These are phyloP conservation scores for Esox masquinongy DNA, from an alignment of 2,797 vertebrate species.

Conservation along the genomic window DNA sequence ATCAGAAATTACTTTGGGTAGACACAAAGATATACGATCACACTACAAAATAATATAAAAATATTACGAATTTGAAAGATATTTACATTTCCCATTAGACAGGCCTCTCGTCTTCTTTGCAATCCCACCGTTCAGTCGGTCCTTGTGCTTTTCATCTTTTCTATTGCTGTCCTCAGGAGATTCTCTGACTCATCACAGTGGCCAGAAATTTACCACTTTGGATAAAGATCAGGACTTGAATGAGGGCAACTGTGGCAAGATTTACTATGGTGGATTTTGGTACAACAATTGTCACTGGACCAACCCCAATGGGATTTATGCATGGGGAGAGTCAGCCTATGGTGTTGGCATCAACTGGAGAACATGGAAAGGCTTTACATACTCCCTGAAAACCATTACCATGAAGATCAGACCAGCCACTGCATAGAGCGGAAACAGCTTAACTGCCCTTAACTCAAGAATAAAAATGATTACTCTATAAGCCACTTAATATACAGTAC, in stretches of 20 bases:
- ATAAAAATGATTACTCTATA: too few relatives aligned
- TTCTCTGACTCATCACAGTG: slow-evolving; percentile 40
- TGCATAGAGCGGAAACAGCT: slow-evolving; percentile 4
- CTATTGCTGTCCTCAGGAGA: slow-evolving; percentile 45
- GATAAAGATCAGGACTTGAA: slow-evolving; percentile 52
- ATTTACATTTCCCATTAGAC: too few relatives aligned
- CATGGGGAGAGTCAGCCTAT: slow-evolving; percentile 38
- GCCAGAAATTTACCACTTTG: slow-evolving; percentile 48
- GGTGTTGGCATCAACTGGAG: slow-evolving; percentile 40
- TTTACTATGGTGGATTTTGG: slow-evolving; percentile 53
- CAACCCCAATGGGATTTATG: slow-evolving; percentile 60
- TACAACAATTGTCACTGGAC: slow-evolving; percentile 5
- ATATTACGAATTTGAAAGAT: too few relatives aligned
- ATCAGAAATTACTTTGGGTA: too few relatives aligned
- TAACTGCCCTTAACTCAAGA: not conserved
- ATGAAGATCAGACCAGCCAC: slow-evolving; percentile 59
- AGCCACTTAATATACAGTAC: too few relatives aligned
- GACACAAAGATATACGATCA: too few relatives aligned
- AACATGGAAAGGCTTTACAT: slow-evolving; percentile 38
- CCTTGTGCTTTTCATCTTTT: not conserved
- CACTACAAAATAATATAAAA: too few relatives aligned
- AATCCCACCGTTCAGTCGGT: too few relatives aligned
- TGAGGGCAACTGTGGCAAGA: slow-evolving; percentile 31
- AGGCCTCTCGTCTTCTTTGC: too few relatives aligned
- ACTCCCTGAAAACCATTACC: slow-evolving; percentile 54